Conservation (phyloP, 2,888 invertebrate species). For the Invenusta paracnida region DNA sequence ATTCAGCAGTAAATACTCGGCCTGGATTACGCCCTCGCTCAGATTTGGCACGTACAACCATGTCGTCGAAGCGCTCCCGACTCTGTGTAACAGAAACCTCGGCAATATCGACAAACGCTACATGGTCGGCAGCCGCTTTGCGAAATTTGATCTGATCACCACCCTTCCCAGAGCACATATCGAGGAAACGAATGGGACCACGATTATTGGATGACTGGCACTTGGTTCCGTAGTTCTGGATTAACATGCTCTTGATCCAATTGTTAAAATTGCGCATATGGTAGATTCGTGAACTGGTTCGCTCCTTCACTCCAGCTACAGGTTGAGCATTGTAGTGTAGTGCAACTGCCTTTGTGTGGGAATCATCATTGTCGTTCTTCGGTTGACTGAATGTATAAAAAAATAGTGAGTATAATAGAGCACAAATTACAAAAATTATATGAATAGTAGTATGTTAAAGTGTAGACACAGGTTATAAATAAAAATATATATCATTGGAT, state of each 20-base stretch:
- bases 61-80: constrained; percentile 73
- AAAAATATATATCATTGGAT: too few relatives aligned
- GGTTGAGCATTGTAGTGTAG: constrained; percentile 85
- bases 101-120: constrained; percentile 72
- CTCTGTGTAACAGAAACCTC: constrained; percentile 77
- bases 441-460: too few relatives aligned
- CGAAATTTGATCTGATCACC: constrained; percentile 94
- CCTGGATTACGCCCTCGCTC: constrained; percentile 46
- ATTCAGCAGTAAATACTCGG: constrained; percentile 42
- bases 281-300: constrained; percentile 82
- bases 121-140: constrained; percentile 73
- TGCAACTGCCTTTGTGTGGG: constrained; percentile 73
- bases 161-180: constrained; percentile 96
- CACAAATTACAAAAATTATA: too few relatives aligned
- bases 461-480: too few relatives aligned
- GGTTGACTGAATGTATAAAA: too few relatives aligned
- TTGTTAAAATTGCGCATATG: constrained; percentile 95
- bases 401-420: too few relatives aligned
- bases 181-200: constrained; percentile 69
- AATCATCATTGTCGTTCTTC: too few relatives aligned
- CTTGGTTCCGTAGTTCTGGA: constrained; percentile 57
- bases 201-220: constrained; percentile 29
- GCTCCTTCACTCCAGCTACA: constrained; percentile 68
- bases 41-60: constrained; percentile 56
- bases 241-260: constrained; percentile 93